Evolutionary conservation across 1,140 invertebrate species (phyloP), one percentile per base, ranked within the genome.

Genomic region (Parasteatoda tepidariorum): DNA sequence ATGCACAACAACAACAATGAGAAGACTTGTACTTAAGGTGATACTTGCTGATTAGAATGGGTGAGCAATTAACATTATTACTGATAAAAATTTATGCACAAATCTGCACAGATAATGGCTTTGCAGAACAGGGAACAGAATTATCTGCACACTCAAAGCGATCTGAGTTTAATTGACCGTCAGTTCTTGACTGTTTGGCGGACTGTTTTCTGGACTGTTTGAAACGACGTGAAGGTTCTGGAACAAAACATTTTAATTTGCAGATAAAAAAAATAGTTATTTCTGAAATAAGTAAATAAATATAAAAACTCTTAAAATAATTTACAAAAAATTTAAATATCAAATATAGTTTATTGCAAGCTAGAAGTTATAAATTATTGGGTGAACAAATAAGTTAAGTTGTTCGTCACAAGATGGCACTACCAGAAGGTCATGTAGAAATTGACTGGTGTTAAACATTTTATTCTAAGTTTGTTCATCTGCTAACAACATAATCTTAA

Each of bases 1-100:
- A 81, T 71, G 66, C 78, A 70, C 38, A 70, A 70, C 55, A 81
- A 70, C 38, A 70, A 70, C 55, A 81, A 81, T 81, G 78, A 81
- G 66, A 81, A 70, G 68, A 70, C 78, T 81, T 81, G 78, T 81
- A 81, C 78, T 81, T 70, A 81, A 81, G 78, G 78, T 81, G 78
- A 81, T 61, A 22, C 61, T n/a, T n/a, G 18, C 48, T 54, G 26
- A 66, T 78, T 48, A 48, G 4, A 55, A 22, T 41, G 64, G 22
- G 15, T 61, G 66, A 70, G 66, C 66, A 71, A 68, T 26, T n/a
- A 62, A 9, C 41, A 62, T 61, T 48, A 18, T 31, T 24, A 33
- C 3, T 13, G 59, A 28, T 48, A 48, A 31, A 64, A 30, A 1
- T 34, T 78, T 67, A 78, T 26, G 75, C 68, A 33, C 78, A 81